Base-by-base conservation (phyloP, 2,888 invertebrate species). In the Pheosia tremula region DNA sequence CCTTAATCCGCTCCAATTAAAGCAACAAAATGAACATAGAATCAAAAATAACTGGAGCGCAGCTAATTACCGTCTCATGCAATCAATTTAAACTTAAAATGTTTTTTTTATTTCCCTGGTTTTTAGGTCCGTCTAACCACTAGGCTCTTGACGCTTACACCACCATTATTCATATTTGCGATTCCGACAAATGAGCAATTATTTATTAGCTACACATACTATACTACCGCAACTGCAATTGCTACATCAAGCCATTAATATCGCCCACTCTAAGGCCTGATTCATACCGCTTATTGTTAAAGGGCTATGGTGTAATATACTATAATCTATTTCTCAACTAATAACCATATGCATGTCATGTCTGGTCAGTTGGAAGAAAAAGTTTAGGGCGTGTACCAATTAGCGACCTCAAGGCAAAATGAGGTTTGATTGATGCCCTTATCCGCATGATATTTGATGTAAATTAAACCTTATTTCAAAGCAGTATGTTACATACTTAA, bases 221-320 rank as follows among this genome's bases (percentile, higher is more conserved):
- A 50, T 50, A 39, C 38, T 67, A 71, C 71, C 71, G 69, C 72
- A 72, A 72, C 75, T 63, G 57, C 57, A 65, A 78, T 78, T 77
- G 66, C 65, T 59, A 70, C 73, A 75, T 69, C 66, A 65, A 75
- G 77, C 79, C 78, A 80, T 81, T 78, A 82, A 75, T 79, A 69
- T 75, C 78, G 74, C 84, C 84, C 79, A 83, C 82, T 78, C 76
- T 38, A 63, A 52, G 47, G 10, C 55, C 58, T 80, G 77, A 80
- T 58, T 81, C 81, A 81, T 24, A 56, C 56, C 11, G 36, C 13
- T 74, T 73, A 74, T 72, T 67, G 62, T 60, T 64, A 36, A 45
- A 43, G 56, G 57, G 50, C 58, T 56, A 13, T 60, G 53, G 63
- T 62, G 54, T 39, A 56, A 56, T 47, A 60, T 61, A 55, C 54